Base-by-base conservation (phyloP, 2,888 invertebrate species). In the Gibbula magus region DNA sequence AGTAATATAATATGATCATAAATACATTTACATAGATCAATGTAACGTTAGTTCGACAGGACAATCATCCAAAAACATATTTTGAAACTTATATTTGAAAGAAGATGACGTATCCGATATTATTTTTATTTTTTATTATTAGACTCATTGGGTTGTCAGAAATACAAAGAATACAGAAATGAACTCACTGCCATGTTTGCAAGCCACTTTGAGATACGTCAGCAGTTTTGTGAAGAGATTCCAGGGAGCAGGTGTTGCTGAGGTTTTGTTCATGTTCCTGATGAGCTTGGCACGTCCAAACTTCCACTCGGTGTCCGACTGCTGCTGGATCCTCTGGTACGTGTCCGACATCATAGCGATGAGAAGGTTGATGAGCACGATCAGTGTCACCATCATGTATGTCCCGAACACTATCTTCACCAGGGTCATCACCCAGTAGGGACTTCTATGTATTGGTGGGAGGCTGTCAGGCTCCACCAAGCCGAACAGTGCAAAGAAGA, bases 301-400 rank as follows among this genome's bases (percentile, higher is more conserved):
- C 94, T 99, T 99, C 99, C 99, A 99, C 94, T 99, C 99, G 90
- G 98, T 99, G 94, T 99, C 99, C 70, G 99, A 99, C 95, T 99
- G 99, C 53, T 99, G 99, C 96, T 99, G 97, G 92, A 99, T 99
- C 93, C 98, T 96, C 94, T 99, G 99, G 94, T 99, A 99, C 91
- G 99, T 99, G 95, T 99, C 99, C 94, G 98, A 98, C 98, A 99
- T 99, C 99, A 99, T 99, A 94, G 99, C 99, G 95, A 99, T 99
- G 93, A 99, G 96, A 93, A 99, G 96, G 94, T 99, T 99, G 94
- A 99, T 97, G 92, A 99, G 96, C 93, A 99, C 99, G 94, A 99
- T 97, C 93, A 98, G 96, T 89, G 98, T 98, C 93, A 99, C 97
- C 95, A 99, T 96, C 96, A 99, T 96, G 95, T 99, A 99, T 93